Base-by-base conservation (phyloP, 2,888 invertebrate genomes). In the Euzetes globulus region DNA sequence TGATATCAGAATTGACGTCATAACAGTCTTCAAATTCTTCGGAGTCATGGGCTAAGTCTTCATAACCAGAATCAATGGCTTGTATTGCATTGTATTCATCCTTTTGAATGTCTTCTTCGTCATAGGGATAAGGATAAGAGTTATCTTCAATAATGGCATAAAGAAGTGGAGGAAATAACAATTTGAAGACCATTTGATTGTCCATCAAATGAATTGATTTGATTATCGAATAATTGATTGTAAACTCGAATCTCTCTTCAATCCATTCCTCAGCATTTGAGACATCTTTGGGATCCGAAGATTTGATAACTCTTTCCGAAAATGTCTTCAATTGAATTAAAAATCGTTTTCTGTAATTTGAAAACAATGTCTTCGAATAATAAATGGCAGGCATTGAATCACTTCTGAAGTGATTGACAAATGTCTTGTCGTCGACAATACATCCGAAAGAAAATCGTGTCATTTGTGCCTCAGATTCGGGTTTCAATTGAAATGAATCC, bases 351-450 rank as follows among this genome's bases (percentile, higher is more conserved):
- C 45, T 29, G 17, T 41, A 37, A 45, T 68, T 68, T 41, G 37
- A 37, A 45, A 68, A 68, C 11, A 68, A 17, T n/a, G 63, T 29
- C 33, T 33, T 33, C 4, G 45, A 37, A 1, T 17, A 19, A 33
- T 13, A n/a, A 6, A 33, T 60, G 7, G 9, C 13, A 0, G 9
- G 11, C 13, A 27, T 15, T 15, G 58, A 58, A 15, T 68, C 68
- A 41, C 68, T 68, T 11, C 13, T 22, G 45, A 41, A 41, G 68
- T 68, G 68, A 41, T 60, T 27, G 29, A 60, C 60, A 29, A 60
- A n/a, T 33, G n/a, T n/a, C 33, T 60, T 9, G 5, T 33, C 17
- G 33, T 60, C 33, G 60, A 60, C 60, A 60, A 15, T 6, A 60
- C 60, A 60, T 29, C 60, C 60, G 5, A 60, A 60, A 1, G 33